Conservation (phyloP, 2,113 vertebrate species). For the Eidolon helvum region DNA sequence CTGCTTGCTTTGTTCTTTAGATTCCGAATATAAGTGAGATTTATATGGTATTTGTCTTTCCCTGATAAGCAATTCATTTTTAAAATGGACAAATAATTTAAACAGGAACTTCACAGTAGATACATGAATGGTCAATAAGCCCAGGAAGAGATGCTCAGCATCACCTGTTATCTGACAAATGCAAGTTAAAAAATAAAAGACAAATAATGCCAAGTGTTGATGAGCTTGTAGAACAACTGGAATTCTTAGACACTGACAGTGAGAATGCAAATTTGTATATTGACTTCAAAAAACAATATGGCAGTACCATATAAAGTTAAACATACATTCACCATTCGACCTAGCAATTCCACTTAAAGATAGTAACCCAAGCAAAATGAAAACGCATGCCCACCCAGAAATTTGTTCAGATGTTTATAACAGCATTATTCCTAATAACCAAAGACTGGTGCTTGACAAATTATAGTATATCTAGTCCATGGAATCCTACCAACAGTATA, state of each 20-base stretch:
- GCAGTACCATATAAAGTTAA: neutral
- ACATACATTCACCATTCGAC: neutral
- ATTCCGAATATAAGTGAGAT: too few relatives aligned
- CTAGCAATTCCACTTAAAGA: neutral
- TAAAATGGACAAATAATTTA: neutral
- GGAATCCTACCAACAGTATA: neutral
- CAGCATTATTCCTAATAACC: neutral
- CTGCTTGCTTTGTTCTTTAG: too few relatives aligned
- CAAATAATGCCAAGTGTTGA: neutral
- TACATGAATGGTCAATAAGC: neutral
- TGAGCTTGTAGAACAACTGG: neutral
- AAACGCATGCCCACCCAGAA: neutral
- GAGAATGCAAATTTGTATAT: neutral
- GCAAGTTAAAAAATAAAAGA: neutral
- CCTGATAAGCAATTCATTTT: neutral
- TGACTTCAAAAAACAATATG: neutral
- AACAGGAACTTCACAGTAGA: neutral
- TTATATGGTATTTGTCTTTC: too few relatives aligned
- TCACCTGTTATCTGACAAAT: neutral
- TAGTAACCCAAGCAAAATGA: neutral
- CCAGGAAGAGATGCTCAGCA: neutral
- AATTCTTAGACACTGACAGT: neutral
- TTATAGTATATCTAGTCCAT: neutral
- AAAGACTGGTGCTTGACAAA: neutral
- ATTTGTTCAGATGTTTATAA: neutral